Conservation (phyloP, 2,797 vertebrate genomes). For the Leptoclinus maculatus region DNA sequence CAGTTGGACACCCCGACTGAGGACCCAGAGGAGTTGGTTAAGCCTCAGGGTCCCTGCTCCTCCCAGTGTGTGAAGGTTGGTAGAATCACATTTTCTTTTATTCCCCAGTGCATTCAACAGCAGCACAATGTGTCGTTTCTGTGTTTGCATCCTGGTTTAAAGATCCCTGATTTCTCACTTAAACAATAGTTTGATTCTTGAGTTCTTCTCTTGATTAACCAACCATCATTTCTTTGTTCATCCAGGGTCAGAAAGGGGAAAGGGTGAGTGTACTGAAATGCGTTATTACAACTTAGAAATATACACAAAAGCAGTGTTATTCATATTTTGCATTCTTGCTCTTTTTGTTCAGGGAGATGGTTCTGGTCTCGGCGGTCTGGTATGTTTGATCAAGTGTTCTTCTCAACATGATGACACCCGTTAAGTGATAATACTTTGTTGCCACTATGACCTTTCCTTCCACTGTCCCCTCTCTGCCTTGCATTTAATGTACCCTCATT, state of each 20-base stretch:
- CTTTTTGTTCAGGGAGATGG: constrained; percentile 79
- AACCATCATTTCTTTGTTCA: constrained; percentile 38
- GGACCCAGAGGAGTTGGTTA: constrained; percentile 73
- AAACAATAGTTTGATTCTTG: background rate
- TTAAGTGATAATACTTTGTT: background rate
- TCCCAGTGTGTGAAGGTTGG: constrained; percentile 84
- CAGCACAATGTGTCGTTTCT: background rate
- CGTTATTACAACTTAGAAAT: background rate
- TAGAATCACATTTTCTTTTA: background rate
- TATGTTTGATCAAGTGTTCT: constrained; percentile 64
- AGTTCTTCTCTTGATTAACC: background rate
- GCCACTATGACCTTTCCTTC: accelerated
- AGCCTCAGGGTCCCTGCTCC: constrained; percentile 82
- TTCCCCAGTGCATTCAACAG: background rate
- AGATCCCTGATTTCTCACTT: background rate
- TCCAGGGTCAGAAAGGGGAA: constrained; percentile 88
- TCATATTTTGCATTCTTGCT: background rate
- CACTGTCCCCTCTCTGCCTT: background rate
- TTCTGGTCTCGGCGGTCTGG: constrained; percentile 83
- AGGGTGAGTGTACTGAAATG: constrained; percentile 74
- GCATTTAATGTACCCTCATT: background rate
- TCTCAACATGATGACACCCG: background rate
- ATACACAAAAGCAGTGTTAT: background rate
- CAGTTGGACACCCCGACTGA: constrained; percentile 83
- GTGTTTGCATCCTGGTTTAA: background rate